Conservation (phyloP, 2,113 vertebrate species). For the Rhinogobius similis region DNA sequence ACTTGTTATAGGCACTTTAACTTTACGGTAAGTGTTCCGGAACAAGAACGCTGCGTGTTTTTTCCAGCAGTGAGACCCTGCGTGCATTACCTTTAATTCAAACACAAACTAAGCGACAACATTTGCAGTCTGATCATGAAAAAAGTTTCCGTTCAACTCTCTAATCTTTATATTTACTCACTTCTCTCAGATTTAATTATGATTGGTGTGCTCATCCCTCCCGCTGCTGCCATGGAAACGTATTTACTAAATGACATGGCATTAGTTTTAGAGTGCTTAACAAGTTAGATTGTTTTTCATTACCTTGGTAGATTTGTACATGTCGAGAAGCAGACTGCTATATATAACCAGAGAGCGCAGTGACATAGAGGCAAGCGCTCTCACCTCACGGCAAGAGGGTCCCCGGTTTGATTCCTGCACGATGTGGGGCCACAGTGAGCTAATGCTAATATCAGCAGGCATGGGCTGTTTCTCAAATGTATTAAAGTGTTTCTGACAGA, state of each 20-base stretch:
- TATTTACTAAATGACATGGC: not conserved
- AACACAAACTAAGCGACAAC: no score
- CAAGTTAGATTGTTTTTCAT: not conserved
- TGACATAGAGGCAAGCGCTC: not conserved
- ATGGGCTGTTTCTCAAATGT: no score
- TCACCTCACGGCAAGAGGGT: not conserved
- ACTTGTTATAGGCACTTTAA: no score
- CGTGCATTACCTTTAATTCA: no score
- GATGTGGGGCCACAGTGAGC: no score
- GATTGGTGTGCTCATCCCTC: not conserved
- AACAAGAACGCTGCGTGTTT: no score
- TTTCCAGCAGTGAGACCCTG: no score
- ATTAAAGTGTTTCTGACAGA: no score
- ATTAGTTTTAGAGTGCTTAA: not conserved
- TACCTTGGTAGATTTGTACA: not conserved
- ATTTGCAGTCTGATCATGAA: no score
- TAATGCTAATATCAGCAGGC: no score
- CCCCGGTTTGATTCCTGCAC: not conserved
- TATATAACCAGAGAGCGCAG: no score
- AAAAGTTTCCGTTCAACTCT: not conserved
- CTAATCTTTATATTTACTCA: not conserved
- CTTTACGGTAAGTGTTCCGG: no score
- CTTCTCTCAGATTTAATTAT: constrained; percentile 9
- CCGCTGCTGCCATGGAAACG: not conserved
- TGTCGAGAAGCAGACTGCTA: not conserved